Base-by-base conservation (phyloP, 1,140 invertebrate genomes). In the Pseudoatta argentina region DNA sequence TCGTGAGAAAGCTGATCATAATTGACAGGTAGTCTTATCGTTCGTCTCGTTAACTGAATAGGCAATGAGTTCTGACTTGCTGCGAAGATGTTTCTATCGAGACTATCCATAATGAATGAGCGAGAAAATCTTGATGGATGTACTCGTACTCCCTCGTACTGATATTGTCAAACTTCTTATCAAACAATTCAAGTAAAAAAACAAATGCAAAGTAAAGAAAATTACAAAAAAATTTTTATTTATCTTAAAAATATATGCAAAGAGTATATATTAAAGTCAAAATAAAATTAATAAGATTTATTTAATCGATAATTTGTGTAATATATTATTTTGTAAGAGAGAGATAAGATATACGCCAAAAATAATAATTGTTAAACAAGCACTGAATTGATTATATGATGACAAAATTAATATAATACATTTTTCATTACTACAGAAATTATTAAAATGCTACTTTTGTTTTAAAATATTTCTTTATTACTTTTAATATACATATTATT, bases 1-100 rank as follows among this genome's bases (percentile, higher is more conserved):
- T 34, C 87, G 64, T 53, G 64, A 67, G 66, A 87, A 90, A 90
- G 78, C 73, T 89, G 73, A 90, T 90, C 59, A 75, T 87, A 90
- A 90, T 90, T 89, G 88, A 82, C 88, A 78, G 64, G 53, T 61
- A 18, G 53, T n/a, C 85, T 72, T 75, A 88, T 73, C 79, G 79
- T 66, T 55, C 18, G 67, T 24, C 30, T 67, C 85, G 87, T 82
- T 87, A 85, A 85, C 86, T 66, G 77, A 87, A 88, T 88, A 73
- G 69, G 82, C 39, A 75, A 82, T 61, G 55, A 82, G 55, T 61
- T 82, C 34, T 57, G 78, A 72, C 66, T 79, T 14, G 27, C 30
- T 21, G 72, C 24, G 12, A 48, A 75, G 79, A 83, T 83, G 39
- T 83, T 83, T 83, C 79, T 83, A 83, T 83, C 69, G 30, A 34